Evolutionary conservation across 2,113 vertebrate species (phyloP).

Genomic region (Macaca nemestrina): DNA sequence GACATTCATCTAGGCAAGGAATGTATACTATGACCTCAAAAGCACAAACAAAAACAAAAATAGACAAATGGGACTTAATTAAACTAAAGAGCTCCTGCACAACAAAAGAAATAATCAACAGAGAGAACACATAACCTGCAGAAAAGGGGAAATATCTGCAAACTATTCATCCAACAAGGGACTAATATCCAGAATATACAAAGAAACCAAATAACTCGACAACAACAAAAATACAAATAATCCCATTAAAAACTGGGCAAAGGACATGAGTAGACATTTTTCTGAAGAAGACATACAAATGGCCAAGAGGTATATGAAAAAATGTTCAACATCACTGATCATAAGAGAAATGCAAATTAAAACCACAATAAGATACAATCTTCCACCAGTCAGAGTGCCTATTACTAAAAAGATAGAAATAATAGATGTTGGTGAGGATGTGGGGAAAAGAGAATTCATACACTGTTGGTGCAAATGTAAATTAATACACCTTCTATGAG

Average conservation of each 20-base stretch:
- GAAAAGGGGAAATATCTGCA: neutral
- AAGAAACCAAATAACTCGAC: neutral
- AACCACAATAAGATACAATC: neutral
- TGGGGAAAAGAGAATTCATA: no score
- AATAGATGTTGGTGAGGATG: neutral
- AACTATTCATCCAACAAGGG: neutral
- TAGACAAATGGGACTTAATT: neutral
- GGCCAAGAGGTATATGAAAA: neutral
- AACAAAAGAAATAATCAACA: neutral
- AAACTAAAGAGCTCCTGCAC: neutral
- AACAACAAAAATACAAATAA: neutral
- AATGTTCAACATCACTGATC: neutral
- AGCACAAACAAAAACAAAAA: neutral
- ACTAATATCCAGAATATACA: neutral
- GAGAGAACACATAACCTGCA: neutral
- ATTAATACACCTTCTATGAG: neutral
- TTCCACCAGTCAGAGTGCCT: neutral
- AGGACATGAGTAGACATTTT: neutral
- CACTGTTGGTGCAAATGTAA: neutral
- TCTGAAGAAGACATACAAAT: neutral
- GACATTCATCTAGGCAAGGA: neutral
- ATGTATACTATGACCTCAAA: neutral
- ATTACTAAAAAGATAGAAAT: neutral
- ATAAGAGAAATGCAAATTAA: neutral
- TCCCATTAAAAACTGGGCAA: neutral